Conservation (phyloP, 2,888 invertebrate genomes). For the Papilio demoleus region DNA sequence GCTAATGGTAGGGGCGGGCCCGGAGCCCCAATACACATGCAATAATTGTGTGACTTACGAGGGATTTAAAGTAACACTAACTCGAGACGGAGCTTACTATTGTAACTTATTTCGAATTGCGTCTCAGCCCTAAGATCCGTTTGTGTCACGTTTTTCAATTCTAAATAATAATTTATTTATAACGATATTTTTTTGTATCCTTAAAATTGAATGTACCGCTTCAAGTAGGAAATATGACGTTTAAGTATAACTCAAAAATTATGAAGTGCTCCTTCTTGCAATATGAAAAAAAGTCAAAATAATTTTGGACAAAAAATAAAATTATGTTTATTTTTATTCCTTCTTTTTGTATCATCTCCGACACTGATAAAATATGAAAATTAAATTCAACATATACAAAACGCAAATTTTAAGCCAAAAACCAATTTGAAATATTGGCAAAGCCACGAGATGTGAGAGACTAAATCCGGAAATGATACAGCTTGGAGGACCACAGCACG, state of each 20-base stretch:
- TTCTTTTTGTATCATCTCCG: no score
- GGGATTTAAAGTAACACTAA: conserved; percentile 60
- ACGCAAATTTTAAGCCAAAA: no score
- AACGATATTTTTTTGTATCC: not conserved
- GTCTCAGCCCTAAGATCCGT: conserved; percentile 21
- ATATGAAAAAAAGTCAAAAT: no score
- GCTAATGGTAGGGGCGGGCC: conserved; percentile 78
- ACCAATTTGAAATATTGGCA: not conserved
- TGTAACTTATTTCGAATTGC: conserved; percentile 37
- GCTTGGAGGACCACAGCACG: conserved; percentile 66
- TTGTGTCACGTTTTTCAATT: conserved; percentile 20
- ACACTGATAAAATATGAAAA: not conserved
- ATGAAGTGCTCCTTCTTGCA: no score
- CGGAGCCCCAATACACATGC: conserved; percentile 58
- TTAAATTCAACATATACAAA: not conserved
- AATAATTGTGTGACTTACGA: conserved; percentile 74
- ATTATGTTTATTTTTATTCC: no score
- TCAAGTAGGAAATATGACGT: not conserved
- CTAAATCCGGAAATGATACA: conserved; percentile 73
- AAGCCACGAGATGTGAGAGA: not conserved
- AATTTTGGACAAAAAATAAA: no score
- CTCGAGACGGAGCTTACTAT: conserved; percentile 44
- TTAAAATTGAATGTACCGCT: not conserved
- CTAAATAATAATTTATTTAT: not conserved
- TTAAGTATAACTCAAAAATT: not conserved